Base-by-base conservation (phyloP, 1,140 invertebrate genomes). In the Lamellibrachia luymesi region DNA sequence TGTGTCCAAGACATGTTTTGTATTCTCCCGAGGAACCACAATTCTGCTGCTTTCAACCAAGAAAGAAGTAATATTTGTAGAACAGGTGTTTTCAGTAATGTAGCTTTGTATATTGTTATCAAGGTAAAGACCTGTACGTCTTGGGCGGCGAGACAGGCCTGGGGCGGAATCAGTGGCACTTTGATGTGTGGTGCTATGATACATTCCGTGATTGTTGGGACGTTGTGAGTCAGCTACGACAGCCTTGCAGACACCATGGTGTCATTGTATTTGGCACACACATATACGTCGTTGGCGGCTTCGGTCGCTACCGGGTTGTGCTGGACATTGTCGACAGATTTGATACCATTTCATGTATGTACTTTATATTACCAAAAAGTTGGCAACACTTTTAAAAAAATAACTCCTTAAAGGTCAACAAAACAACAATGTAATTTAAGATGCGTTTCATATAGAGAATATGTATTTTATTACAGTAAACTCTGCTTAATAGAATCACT, bases 231-330 rank as follows among this genome's bases (percentile, higher is more conserved):
- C 94, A 94, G 80, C 92, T 95, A 92, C 94, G 92, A 27, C 92
- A 92, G 50, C 94, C 95, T 27, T 90, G 95, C 92, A 92, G 95
- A 89, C 95, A 95, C 90, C 95, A 95, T 80, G 94, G 94, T 22
- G 92, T 95, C 13, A 94, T 94, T 51, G 93, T 93, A 38, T 38
- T 95, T 13, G 94, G 94, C 25, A 93, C 95, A 92, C 90, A 94
- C 90, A 94, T 95, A 25, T 95, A 94, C 89, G 92, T 95, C 1
- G 95, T 95, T 90, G 95, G 95, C 17, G 95, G 95, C 2, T 94
- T 95, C 93, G 95, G 95, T n/a, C 93, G 93, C 52, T 94, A 94
- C 92, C 93, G 95, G 91, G 94, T 95, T 49, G 94, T 95, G 50
- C 92, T 94, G 38, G 93, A 94, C 92, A 90, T 93, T 52, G 94